Evolutionary conservation across 2,113 vertebrate species (phyloP).

Genomic region (Hippocampus comes): DNA sequence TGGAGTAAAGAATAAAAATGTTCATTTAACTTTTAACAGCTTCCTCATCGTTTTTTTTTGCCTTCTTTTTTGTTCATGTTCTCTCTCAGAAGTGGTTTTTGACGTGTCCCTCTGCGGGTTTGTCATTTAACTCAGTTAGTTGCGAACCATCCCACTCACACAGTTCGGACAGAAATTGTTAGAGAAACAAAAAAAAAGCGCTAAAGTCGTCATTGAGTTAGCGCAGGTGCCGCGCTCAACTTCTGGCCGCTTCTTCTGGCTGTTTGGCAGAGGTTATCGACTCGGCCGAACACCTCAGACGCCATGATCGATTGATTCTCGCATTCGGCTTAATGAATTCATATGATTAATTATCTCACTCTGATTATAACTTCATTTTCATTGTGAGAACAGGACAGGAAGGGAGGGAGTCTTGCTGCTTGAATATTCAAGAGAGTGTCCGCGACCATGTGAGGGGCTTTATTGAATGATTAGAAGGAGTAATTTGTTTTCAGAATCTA

Average conservation of each 20-base stretch:
- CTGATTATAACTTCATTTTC: slow-evolving; percentile 51
- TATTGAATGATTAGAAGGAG: slow-evolving; percentile 68
- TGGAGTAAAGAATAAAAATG: too few species aligned
- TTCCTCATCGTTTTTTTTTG: too few species aligned
- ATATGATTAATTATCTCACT: slow-evolving; percentile 49
- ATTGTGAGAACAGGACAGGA: slow-evolving; percentile 19
- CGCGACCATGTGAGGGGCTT: slow-evolving; percentile 50
- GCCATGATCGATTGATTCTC: slow-evolving; percentile 39
- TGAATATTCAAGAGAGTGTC: slow-evolving; percentile 61
- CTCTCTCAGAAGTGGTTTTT: background rate
- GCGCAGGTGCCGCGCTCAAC: slow-evolving; percentile 2
- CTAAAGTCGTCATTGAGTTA: slow-evolving; percentile 16
- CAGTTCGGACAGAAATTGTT: background rate
- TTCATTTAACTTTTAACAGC: too few species aligned
- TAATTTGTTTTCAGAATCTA: slow-evolving; percentile 72
- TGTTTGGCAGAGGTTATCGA: slow-evolving; percentile 30
- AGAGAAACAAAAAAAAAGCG: slow-evolving; percentile 5
- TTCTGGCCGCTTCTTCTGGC: slow-evolving; percentile 12
- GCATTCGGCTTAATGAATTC: slow-evolving; percentile 45
- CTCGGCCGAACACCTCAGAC: slow-evolving; percentile 16
- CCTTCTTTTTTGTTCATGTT: too few species aligned
- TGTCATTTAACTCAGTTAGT: slow-evolving; percentile 1
- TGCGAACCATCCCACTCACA: slow-evolving; percentile 2
- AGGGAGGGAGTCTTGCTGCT: slow-evolving; percentile 7
- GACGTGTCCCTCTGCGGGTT: slow-evolving; percentile 3